Percentiles rank a stretch among this genome's conserved stretches.
Conservation (phyloP, 2,888 invertebrate species). For the Watsonalla binaria region DNA sequence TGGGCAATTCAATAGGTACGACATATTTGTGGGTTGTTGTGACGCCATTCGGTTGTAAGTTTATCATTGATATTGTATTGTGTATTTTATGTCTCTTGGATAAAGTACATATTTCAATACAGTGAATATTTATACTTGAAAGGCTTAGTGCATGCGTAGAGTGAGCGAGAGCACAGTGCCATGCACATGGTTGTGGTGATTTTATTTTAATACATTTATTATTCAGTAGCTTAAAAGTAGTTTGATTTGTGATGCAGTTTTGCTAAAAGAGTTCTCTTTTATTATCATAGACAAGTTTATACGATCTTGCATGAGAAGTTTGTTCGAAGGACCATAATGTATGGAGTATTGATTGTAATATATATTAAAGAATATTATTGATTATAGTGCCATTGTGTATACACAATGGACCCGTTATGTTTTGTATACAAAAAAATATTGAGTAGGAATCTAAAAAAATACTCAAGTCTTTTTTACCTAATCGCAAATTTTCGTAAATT, state of each 20-base stretch:
- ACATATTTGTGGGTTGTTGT: neutral
- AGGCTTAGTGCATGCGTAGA: slow-evolving; percentile 71
- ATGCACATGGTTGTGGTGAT: slow-evolving; percentile 74
- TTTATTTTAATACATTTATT: slow-evolving; percentile 35
- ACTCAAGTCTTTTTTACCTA: too few relatives aligned
- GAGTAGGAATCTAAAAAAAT: too few relatives aligned
- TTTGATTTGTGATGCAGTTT: slow-evolving; percentile 71
- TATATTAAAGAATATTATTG: too few relatives aligned
- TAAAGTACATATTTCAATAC: slow-evolving; percentile 1
- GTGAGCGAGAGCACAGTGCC: slow-evolving; percentile 61
- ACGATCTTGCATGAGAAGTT: slow-evolving; percentile 54
- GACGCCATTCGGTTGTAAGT: neutral
- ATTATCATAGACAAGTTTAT: slow-evolving; percentile 50
- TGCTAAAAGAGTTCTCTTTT: slow-evolving; percentile 66
- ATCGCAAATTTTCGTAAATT: too few relatives aligned
- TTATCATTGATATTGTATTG: neutral
- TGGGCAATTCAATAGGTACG: neutral
- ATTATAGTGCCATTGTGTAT: too few relatives aligned
- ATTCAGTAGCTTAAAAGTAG: slow-evolving; percentile 44
- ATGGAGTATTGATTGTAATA: too few relatives aligned
- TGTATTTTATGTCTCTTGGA: slow-evolving; percentile 2
- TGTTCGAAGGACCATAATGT: slow-evolving; percentile 37
- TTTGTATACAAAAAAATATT: too few relatives aligned
- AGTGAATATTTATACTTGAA: slow-evolving; percentile 12
- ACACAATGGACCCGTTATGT: too few relatives aligned